phyloP scores from a whole-genome alignment of 1,140 invertebrate species.

The Lordiphosa mommai region DNA sequence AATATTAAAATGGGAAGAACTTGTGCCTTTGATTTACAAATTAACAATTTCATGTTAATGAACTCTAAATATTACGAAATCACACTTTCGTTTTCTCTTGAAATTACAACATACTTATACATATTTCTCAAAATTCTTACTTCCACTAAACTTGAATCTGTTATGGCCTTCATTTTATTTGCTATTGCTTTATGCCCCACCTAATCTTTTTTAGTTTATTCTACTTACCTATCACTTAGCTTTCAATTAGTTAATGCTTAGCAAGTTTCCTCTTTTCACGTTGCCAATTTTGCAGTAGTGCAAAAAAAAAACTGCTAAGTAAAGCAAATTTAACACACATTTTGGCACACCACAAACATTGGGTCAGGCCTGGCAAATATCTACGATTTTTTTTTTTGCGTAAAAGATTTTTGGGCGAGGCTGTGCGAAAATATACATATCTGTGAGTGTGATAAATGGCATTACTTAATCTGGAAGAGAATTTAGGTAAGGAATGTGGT shows the following conservation, averaged over 20 bases:
- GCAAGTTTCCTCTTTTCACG: constrained; percentile 25
- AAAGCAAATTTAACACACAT: constrained; percentile 52
- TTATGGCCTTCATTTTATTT: background rate
- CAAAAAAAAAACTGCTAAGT: constrained; percentile 44
- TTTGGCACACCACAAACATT: constrained; percentile 16
- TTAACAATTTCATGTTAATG: constrained; percentile 37
- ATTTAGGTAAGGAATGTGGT: no score
- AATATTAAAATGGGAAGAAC: no score
- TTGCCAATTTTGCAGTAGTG: constrained; percentile 43
- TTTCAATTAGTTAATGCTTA: constrained; percentile 49
- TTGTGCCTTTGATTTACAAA: constrained; percentile 2
- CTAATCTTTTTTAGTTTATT: constrained; percentile 17
- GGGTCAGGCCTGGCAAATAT: constrained; percentile 4
- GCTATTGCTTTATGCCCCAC: background rate
- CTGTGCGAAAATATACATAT: background rate
- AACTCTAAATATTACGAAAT: constrained; percentile 23
- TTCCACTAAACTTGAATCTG: background rate
- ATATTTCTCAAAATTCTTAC: background rate
- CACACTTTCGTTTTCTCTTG: constrained; percentile 56
- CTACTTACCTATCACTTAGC: constrained; percentile 60
- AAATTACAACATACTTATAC: constrained; percentile 39
- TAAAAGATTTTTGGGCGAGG: constrained; percentile 10
- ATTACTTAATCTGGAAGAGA: no score
- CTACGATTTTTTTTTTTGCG: background rate
- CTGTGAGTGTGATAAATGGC: background rate